A percentile compares a stretch with the other conserved stretches of the same genome.
phyloP scores from a whole-genome alignment of 1,140 invertebrate species.

The Ceratina japonica region DNA sequence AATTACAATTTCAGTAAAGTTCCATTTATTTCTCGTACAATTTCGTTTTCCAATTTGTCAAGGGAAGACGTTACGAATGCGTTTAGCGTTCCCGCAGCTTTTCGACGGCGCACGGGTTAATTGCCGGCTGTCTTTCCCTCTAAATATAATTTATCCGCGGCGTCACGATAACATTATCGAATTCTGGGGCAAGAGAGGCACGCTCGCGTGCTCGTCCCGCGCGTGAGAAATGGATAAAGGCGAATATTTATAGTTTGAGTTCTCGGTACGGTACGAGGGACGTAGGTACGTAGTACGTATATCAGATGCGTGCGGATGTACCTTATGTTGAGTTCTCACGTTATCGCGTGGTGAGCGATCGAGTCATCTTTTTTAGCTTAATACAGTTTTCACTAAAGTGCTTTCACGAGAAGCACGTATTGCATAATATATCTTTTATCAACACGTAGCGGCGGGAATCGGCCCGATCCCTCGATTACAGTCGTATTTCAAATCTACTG shows the following conservation, averaged over 20 bases:
- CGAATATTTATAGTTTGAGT: constrained; percentile 62
- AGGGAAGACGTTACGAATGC: background rate
- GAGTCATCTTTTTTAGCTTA: constrained; percentile 39
- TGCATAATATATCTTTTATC: background rate
- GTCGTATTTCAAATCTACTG: too few relatives aligned
- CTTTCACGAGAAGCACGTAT: background rate
- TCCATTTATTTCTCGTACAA: too few relatives aligned
- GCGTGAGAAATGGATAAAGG: constrained; percentile 45
- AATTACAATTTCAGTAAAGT: too few relatives aligned
- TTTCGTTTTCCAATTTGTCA: background rate
- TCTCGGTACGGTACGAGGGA: constrained; percentile 45
- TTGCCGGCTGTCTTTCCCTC: constrained; percentile 25
- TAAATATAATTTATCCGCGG: constrained; percentile 41
- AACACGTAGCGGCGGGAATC: background rate
- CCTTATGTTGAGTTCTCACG: constrained; percentile 63
- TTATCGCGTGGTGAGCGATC: constrained; percentile 61
- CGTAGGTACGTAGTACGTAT: constrained; percentile 12
- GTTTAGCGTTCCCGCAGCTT: background rate
- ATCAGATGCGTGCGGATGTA: constrained; percentile 49
- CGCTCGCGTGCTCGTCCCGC: constrained; percentile 25
- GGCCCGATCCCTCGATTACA: too few relatives aligned
- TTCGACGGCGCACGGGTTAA: constrained; percentile 10
- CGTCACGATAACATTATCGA: constrained; percentile 44
- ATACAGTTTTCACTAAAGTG: constrained; percentile 36
- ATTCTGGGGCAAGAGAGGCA: constrained; percentile 11